Conservation (phyloP, 2,888 invertebrate genomes). For the Limnephilus rhombicus region DNA sequence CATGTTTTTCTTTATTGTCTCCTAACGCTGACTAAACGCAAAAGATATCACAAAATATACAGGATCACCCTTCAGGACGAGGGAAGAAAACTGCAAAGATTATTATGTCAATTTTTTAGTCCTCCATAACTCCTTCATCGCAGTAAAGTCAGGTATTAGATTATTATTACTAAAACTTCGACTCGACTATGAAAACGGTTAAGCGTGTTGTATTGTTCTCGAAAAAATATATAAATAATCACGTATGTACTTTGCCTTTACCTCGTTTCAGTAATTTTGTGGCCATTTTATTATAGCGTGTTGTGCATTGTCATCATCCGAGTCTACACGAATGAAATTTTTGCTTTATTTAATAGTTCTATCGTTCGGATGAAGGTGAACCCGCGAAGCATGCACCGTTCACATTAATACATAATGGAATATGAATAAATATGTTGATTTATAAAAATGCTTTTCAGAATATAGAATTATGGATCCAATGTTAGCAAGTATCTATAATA, state of each 20-base stretch:
- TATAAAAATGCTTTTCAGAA: not conserved
- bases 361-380: not conserved
- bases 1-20: no score
- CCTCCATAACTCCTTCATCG: not conserved
- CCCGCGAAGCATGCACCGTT: not conserved
- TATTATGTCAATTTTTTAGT: not conserved
- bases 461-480: not conserved
- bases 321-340: not conserved
- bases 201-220: not conserved
- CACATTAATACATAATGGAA: not conserved
- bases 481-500: not conserved
- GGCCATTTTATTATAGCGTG: not conserved
- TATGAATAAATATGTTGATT: not conserved
- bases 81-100: not conserved
- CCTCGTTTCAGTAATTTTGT: not conserved
- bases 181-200: not conserved
- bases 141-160: not conserved
- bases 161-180: not conserved
- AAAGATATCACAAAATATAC: no score
- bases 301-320: not conserved
- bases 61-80: no score
- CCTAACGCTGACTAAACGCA: no score
- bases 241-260: not conserved
- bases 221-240: not conserved
- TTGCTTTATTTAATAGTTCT: not conserved